phyloP scores from a whole-genome alignment of 2,797 vertebrate genomes.

The Stomatorhinus walkeri region DNA sequence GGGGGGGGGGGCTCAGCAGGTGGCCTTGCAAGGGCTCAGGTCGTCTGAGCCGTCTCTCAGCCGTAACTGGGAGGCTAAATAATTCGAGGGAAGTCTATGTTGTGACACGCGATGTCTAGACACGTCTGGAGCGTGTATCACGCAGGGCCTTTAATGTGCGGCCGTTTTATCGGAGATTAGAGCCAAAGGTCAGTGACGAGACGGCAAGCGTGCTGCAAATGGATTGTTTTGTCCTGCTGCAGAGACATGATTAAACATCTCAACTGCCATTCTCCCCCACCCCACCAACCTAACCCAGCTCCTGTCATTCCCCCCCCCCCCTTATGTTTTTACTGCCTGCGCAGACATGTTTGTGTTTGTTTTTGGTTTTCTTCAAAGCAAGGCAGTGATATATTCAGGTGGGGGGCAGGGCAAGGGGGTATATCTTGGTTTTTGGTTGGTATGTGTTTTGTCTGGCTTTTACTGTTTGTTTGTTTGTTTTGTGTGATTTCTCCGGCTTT shows the following conservation, averaged over 20 bases:
- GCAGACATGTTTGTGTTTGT: conserved; percentile 35
- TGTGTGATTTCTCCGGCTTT: conserved; percentile 2
- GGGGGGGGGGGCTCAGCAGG: conserved; percentile 27
- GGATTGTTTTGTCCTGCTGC: conserved; percentile 5
- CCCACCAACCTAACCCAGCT: background rate
- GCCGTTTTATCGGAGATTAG: conserved; percentile 52
- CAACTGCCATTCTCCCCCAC: background rate
- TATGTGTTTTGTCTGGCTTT: conserved; percentile 11
- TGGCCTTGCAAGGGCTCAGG: conserved; percentile 54
- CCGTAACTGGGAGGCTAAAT: conserved; percentile 57
- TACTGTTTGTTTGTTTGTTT: conserved; percentile 10
- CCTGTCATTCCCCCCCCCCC: too few relatives aligned
- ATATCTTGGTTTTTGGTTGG: conserved; percentile 16
- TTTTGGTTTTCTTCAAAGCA: conserved; percentile 23
- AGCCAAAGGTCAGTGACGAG: conserved; percentile 39
- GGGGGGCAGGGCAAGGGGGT: background rate
- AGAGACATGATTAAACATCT: conserved; percentile 21
- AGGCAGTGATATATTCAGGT: conserved; percentile 15
- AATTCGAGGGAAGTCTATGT: conserved; percentile 56
- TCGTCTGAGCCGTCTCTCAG: conserved; percentile 60
- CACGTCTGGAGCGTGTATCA: conserved; percentile 48
- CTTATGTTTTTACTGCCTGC: background rate
- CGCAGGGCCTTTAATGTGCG: conserved; percentile 46
- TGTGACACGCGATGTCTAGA: conserved; percentile 53
- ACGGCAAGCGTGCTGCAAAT: conserved; percentile 25